Evolutionary conservation across 2,888 invertebrate species (phyloP).

Genomic region (Stenurella melanura): DNA sequence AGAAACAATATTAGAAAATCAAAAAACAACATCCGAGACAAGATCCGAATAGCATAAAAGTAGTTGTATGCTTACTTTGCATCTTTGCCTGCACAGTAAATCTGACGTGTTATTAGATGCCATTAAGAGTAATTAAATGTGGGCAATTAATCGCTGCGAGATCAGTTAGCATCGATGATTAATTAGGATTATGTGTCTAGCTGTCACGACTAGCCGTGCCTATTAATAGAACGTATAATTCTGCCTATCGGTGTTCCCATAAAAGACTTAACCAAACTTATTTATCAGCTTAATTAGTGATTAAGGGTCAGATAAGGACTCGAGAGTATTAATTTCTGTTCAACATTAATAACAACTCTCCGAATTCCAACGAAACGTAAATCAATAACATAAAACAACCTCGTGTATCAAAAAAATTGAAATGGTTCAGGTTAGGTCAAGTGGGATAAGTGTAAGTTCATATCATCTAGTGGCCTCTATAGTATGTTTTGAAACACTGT

Average conservation of each 20-base stretch:
- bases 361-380: no score
- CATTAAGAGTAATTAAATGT: not conserved
- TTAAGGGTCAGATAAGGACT: no score
- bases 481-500: no score
- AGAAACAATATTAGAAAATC: no score
- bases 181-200: not conserved
- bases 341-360: no score
- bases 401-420: no score
- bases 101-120: not conserved
- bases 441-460: no score
- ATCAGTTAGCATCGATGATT: not conserved
- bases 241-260: not conserved
- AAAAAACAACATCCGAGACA: no score
- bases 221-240: not conserved
- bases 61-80: not conserved
- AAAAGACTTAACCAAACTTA: slow-evolving; percentile 3
- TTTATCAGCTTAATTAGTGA: not conserved
- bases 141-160: not conserved
- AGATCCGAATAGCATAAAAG: not conserved
- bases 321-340: no score
- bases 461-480: no score
- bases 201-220: not conserved
- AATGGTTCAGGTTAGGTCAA: no score
- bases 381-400: no score
- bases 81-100: not conserved